Conservation (phyloP, 2,888 invertebrate genomes). For the Stenodema calcarata region DNA sequence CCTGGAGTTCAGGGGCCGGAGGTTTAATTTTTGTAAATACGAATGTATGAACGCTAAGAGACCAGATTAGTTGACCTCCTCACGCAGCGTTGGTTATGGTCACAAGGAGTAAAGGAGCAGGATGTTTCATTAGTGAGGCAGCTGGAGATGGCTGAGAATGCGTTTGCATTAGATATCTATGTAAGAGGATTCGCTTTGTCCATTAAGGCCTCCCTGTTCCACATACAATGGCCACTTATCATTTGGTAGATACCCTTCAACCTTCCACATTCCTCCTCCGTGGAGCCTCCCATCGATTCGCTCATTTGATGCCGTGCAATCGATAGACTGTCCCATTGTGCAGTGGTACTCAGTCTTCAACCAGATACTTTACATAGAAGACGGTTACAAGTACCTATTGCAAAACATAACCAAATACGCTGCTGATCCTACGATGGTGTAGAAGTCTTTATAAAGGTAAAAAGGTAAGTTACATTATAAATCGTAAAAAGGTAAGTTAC, state of each 20-base stretch:
- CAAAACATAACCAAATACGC: too few relatives aligned
- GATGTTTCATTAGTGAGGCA: conserved; percentile 46
- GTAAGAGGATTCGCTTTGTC: conserved; percentile 50
- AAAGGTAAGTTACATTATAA: too few relatives aligned
- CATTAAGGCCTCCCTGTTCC: conserved; percentile 47
- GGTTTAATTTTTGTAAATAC: too few relatives aligned
- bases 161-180: conserved; percentile 49
- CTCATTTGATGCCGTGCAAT: neutral
- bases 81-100: neutral
- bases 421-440: too few relatives aligned
- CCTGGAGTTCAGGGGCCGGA: too few relatives aligned
- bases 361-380: too few relatives aligned
- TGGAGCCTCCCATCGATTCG: conserved; percentile 17
- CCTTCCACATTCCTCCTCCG: conserved; percentile 20
- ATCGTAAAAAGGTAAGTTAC: too few relatives aligned
- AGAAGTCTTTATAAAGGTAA: too few relatives aligned
- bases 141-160: conserved; percentile 37
- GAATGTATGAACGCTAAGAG: too few relatives aligned
- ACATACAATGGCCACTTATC: conserved; percentile 50
- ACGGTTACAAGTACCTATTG: too few relatives aligned
- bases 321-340: conserved; percentile 11
- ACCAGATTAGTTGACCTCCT: neutral
- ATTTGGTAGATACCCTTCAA: conserved; percentile 42
- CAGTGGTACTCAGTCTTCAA: neutral
- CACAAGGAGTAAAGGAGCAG: conserved; percentile 7